A percentile compares a stretch with the other conserved stretches of the same genome.
phyloP scores from a whole-genome alignment of 2,888 invertebrate genomes.

The Melieria crassipennis region DNA sequence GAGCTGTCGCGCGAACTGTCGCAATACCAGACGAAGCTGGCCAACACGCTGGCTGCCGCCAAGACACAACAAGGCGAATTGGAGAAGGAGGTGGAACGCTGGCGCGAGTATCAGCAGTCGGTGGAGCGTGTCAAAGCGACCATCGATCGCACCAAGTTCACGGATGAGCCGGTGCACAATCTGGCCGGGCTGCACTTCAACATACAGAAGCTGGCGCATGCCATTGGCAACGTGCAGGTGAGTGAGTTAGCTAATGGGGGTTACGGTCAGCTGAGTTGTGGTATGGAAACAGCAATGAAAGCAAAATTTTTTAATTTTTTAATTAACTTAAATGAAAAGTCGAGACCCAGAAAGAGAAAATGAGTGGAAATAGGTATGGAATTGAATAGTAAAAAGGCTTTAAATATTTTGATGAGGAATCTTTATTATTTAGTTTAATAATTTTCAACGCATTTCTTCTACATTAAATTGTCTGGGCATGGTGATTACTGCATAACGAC shows the following conservation, averaged over 20 bases:
- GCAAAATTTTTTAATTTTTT: too few relatives aligned
- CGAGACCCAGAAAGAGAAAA: too few relatives aligned
- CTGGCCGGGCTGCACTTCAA: conserved; percentile 85
- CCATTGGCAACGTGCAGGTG: conserved; percentile 77
- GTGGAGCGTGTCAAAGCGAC: conserved; percentile 81
- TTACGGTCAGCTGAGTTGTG: too few relatives aligned
- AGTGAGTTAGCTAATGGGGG: conserved; percentile 58
- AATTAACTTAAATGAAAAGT: too few relatives aligned
- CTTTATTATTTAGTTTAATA: too few relatives aligned
- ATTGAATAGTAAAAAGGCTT: too few relatives aligned
- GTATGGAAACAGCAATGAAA: too few relatives aligned
- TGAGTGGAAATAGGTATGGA: too few relatives aligned
- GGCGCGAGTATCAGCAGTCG: conserved; percentile 84
- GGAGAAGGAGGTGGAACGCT: conserved; percentile 84
- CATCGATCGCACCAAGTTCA: conserved; percentile 78
- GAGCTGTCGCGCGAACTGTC: conserved; percentile 84
- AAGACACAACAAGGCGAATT: conserved; percentile 81
- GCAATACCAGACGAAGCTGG: conserved; percentile 81
- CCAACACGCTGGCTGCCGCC: conserved; percentile 84
- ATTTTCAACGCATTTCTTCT: too few relatives aligned
- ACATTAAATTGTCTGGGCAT: too few relatives aligned
- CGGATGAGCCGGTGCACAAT: conserved; percentile 82
- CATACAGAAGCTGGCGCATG: conserved; percentile 83
- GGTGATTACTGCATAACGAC: too few relatives aligned
- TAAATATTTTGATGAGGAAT: too few relatives aligned